Percentiles rank a stretch among this genome's conserved stretches.
phyloP scores from a whole-genome alignment of 2,797 vertebrate genomes.

The Selene dorsalis region DNA sequence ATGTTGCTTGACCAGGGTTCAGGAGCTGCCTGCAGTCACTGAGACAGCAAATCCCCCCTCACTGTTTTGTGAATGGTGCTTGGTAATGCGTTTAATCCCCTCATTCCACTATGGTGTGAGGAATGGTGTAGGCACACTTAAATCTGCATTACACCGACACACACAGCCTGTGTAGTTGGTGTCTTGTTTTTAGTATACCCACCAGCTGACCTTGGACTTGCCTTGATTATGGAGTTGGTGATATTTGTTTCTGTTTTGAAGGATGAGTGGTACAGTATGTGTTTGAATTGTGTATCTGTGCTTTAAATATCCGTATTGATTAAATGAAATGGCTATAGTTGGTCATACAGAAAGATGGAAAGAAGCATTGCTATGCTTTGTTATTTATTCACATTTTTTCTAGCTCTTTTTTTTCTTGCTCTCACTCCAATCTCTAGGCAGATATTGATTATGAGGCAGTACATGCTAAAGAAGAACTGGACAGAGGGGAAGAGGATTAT shows the following conservation, averaged over 20 bases:
- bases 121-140: conserved; percentile 37
- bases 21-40: conserved; percentile 48
- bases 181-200: conserved; percentile 23
- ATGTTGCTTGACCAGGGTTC: conserved; percentile 55
- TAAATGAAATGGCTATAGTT: not conserved
- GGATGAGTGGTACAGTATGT: not conserved
- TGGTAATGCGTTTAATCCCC: conserved; percentile 67
- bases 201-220: conserved; percentile 26
- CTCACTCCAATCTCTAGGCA: conserved; percentile 23
- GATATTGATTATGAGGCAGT: conserved; percentile 17
- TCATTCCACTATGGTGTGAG: conserved; percentile 56
- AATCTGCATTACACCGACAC: conserved; percentile 42
- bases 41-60: conserved; percentile 51
- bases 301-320: not conserved
- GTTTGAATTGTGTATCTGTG: not conserved
- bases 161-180: conserved; percentile 20
- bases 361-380: not conserved
- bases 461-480: conserved; percentile 6
- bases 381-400: not conserved
- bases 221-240: not conserved
- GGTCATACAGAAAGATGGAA: not conserved
- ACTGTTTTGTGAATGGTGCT: conserved; percentile 64
- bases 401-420: conserved; percentile 2
- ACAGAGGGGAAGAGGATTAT: not conserved
- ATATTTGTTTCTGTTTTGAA: conserved; percentile 3